A percentile compares a stretch with the other conserved stretches of the same genome.
Evolutionary conservation across 1,140 invertebrate species (phyloP).

Genomic region (Lamellibrachia luymesi): DNA sequence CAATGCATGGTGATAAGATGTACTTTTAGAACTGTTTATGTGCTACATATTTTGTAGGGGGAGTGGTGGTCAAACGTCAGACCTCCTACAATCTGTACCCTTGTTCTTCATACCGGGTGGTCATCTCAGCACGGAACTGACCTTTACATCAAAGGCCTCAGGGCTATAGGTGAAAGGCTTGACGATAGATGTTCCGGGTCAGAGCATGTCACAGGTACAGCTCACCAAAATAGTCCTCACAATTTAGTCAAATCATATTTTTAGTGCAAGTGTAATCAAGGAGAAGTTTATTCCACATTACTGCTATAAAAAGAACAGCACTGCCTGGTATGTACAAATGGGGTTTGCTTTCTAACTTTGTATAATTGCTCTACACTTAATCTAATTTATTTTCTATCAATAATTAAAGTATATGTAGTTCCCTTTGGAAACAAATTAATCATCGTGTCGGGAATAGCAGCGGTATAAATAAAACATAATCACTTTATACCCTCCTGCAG

Average conservation of each 20-base stretch:
- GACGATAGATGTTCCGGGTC: background rate
- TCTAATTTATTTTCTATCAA: background rate
- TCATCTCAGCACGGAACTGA: background rate
- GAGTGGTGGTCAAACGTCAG: background rate
- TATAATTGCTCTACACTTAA: background rate
- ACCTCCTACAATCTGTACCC: background rate
- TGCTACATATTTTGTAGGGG: background rate
- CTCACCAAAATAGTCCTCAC: background rate
- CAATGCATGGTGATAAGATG: background rate
- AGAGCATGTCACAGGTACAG: background rate
- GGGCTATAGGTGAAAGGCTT: background rate
- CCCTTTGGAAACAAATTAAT: background rate
- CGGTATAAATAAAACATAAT: background rate
- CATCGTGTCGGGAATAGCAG: background rate
- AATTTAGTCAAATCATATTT: background rate
- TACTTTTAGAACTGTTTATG: background rate
- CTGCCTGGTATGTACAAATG: background rate
- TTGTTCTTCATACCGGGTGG: background rate
- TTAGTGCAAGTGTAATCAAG: background rate
- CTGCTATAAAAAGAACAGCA: background rate
- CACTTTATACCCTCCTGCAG: background rate
- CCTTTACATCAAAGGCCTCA: background rate
- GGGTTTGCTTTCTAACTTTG: background rate
- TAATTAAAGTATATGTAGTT: no score
- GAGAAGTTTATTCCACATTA: background rate